Conservation (phyloP, 2,113 vertebrate species). For the Gavialis gangeticus region DNA sequence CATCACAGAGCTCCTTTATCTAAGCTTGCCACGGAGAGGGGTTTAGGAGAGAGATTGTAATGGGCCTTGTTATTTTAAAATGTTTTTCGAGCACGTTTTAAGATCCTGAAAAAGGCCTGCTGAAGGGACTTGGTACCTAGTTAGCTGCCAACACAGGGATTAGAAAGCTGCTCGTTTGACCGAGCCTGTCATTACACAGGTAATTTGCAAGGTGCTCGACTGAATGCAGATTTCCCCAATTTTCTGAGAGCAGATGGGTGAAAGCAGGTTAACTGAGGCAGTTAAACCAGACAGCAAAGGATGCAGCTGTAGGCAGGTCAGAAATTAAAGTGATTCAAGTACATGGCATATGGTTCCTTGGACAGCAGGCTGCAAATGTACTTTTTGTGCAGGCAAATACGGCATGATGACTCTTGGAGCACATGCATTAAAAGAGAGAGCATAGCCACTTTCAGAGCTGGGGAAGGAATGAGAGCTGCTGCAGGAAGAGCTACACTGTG, state of each 20-base stretch:
- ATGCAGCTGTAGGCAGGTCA: not conserved
- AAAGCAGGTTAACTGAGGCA: not conserved
- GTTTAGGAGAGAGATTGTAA: not conserved
- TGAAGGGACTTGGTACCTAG: not conserved
- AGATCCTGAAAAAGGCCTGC: not conserved
- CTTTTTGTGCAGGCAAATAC: not conserved
- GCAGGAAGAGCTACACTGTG: not conserved
- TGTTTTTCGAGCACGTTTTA: not conserved
- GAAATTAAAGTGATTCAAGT: not conserved
- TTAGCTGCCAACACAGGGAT: not conserved
- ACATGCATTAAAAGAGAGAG: not conserved
- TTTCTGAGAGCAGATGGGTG: not conserved
- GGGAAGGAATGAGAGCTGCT: not conserved
- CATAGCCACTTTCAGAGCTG: not conserved
- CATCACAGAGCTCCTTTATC: not conserved
- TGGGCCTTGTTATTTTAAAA: not conserved
- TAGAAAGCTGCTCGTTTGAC: fast-evolving
- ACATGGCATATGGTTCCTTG: not conserved
- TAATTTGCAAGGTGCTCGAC: not conserved
- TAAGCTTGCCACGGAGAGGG: not conserved
- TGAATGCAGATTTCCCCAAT: not conserved
- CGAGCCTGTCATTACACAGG: not conserved
- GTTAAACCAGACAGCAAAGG: not conserved
- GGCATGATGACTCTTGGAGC: not conserved
- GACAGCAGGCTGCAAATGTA: not conserved